Base-by-base conservation (phyloP, 2,888 invertebrate species). In the Nipponacmea schrenckii region DNA sequence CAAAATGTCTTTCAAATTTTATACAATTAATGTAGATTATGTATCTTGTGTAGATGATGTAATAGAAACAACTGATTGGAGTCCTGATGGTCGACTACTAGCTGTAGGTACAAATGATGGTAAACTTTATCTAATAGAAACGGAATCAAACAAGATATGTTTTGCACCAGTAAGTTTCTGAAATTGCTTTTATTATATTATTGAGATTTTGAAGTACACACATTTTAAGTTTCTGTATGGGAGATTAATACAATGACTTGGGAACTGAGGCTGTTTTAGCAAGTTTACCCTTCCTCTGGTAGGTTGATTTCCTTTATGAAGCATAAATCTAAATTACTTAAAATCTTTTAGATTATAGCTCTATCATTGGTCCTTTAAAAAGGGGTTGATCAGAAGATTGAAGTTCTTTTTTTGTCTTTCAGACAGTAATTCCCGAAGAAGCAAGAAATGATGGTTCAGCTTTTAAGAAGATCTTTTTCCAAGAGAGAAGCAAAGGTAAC, bases 81-180 rank as follows among this genome's bases (percentile, higher is more conserved):
- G 85, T 75, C 81, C 81, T 39, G 84, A 86, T 81, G 81, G 81
- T 4, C 73, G 74, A 17, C 74, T 85, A 56, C 72, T 86, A 31
- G 77, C 83, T n/a, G 76, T 83, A 20, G 84, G 81, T 26, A 82
- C 81, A 26, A 74, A 75, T 20, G 73, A 74, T 20, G 86, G 86
- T 0, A 77, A 66, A 46, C 65, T 86, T n/a, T 81, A 80, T 48
- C 74, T 86, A 17, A 68, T 85, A 10, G 76, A 81, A 70, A 79
- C 80, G 8, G 74, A 80, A n/a, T 70, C 80, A 0, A 71, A 74
- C 44, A 74, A 82, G 62, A 74, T 78, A 7, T 62, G 84, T 48
- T 84, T 82, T 70, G 79, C 81, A 17, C 69, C 80, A 70, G 85
- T 86, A 74, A 73, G 81, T 75, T 5, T 39, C 4, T 7, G 10